Percentiles rank a stretch among this genome's conserved stretches.
Evolutionary conservation across 2,113 vertebrate genomes (phyloP).

Genomic region (Zonotrichia leucophrys): DNA sequence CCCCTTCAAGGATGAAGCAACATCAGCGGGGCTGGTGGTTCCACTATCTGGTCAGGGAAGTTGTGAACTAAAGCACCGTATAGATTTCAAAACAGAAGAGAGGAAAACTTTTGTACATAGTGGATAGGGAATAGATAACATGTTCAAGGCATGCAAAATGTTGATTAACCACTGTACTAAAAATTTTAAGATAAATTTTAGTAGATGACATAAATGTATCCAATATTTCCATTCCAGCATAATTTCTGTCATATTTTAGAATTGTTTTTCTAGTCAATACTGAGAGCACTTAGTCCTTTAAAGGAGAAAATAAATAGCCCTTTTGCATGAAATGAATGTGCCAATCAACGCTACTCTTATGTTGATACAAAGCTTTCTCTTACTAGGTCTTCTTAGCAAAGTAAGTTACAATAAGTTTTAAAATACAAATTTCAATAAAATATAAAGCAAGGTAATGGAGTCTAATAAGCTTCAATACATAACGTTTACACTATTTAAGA

Average conservation of each 20-base stretch:
- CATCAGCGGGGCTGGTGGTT: not conserved
- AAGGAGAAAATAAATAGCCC: not conserved
- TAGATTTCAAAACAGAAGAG: not conserved
- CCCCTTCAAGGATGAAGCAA: not conserved
- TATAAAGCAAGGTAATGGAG: not conserved
- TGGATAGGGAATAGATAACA: not conserved
- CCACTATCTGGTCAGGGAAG: not conserved
- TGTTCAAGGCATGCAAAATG: not conserved
- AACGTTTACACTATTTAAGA: not conserved
- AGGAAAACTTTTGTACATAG: not conserved
- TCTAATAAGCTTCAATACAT: not conserved
- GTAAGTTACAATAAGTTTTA: not conserved
- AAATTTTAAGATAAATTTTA: not conserved
- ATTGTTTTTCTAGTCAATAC: not conserved
- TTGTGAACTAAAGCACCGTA: not conserved
- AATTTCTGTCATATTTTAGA: not conserved
- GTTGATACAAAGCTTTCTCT: not conserved
- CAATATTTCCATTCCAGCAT: not conserved
- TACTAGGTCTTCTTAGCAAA: not conserved
- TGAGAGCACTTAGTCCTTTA: not conserved
- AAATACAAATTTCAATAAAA: not conserved
- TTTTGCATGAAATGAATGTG: not conserved
- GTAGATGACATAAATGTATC: not conserved
- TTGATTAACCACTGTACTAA: not conserved
- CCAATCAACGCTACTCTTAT: not conserved